phyloP scores from a whole-genome alignment of 1,140 invertebrate genomes.

The honey bee (Apis mellifera) region Amel_HAv3.1 CM009940.2:2643001-2643500 shows the following conservation, averaged over 20 bases:
- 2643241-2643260: background rate
- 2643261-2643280: background rate
- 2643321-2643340: background rate
- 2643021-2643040: slow-evolving; percentile 3
- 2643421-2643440: slow-evolving; percentile 8
- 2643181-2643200: background rate
- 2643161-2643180: background rate
- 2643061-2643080: slow-evolving; percentile 9
- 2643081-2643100: slow-evolving; percentile 27
- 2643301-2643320: background rate
- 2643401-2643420: slow-evolving; percentile 22
- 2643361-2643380: background rate
- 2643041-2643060: slow-evolving; percentile 23
- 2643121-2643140: no score
- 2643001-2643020: background rate
- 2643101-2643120: background rate
- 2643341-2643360: background rate
- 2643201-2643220: background rate
- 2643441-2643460: slow-evolving; percentile 14
- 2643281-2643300: background rate
- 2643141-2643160: background rate
- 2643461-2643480: slow-evolving; percentile 28
- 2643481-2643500: slow-evolving; percentile 35
- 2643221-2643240: no score
- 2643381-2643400: slow-evolving; percentile 16